A percentile compares a stretch with the other conserved stretches of the same genome.
Conservation (phyloP, 2,797 vertebrate genomes). For the Threskiornis aethiopicus region DNA sequence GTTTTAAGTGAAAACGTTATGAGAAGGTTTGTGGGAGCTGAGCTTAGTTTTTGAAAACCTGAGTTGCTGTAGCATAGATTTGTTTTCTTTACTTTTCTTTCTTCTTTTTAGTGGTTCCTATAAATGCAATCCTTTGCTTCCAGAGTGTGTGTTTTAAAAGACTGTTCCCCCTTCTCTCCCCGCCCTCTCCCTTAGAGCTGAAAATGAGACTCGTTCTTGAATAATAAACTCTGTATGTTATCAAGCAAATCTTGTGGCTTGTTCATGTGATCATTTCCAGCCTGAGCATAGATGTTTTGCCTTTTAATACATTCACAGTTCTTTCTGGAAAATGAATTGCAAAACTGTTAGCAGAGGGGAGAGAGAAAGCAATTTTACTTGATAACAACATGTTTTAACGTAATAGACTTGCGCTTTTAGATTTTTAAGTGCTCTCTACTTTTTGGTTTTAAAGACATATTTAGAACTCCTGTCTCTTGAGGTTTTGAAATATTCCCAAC, state of each 20-base stretch:
- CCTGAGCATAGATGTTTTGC: slow-evolving; percentile 38
- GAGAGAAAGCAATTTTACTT: slow-evolving; percentile 40
- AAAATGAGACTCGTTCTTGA: slow-evolving; percentile 35
- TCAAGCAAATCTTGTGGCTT: slow-evolving; percentile 72
- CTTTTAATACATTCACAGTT: slow-evolving; percentile 37
- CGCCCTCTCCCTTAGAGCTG: slow-evolving; percentile 42
- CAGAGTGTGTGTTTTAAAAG: slow-evolving; percentile 18
- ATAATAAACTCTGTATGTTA: slow-evolving; percentile 70
- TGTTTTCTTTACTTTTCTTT: background rate
- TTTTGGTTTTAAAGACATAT: background rate
- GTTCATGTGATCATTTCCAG: slow-evolving; percentile 56
- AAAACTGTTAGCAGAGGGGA: slow-evolving; percentile 52
- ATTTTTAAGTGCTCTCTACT: background rate
- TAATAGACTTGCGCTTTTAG: background rate
- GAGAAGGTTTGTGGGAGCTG: background rate
- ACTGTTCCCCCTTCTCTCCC: slow-evolving; percentile 34
- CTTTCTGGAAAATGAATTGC: slow-evolving; percentile 54
- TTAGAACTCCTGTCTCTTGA: background rate
- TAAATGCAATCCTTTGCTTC: background rate
- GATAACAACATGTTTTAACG: background rate
- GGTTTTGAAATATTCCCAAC: background rate
- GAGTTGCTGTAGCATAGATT: background rate
- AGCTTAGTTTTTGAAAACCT: background rate
- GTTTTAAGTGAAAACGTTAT: background rate
- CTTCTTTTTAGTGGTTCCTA: background rate